Evolutionary conservation across 2,797 vertebrate species (phyloP).

Genomic region (Otolemur crassicaudatus): DNA sequence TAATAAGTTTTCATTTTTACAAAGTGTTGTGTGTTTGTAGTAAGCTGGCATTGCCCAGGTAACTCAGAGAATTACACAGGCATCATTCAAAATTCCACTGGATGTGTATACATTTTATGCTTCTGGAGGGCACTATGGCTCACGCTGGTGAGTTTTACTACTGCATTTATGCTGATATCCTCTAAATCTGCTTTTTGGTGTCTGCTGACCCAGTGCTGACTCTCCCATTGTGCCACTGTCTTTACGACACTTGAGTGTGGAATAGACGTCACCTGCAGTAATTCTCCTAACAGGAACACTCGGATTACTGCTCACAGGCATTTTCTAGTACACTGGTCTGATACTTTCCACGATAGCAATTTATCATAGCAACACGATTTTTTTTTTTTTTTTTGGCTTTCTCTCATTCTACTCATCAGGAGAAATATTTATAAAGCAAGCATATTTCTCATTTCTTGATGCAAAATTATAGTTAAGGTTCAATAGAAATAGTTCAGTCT

Average conservation of each 20-base stretch:
- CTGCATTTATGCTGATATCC: constrained; percentile 78
- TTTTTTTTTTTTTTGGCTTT: constrained; percentile 14
- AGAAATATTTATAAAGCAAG: neutral
- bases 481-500: neutral
- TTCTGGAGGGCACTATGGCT: constrained; percentile 77
- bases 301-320: constrained; percentile 36
- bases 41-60: constrained; percentile 62
- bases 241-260: constrained; percentile 49
- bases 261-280: constrained; percentile 73
- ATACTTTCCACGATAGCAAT: neutral
- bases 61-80: constrained; percentile 34
- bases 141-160: constrained; percentile 77
- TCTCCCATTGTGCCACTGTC: constrained; percentile 76
- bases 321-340: constrained; percentile 8
- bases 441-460: neutral
- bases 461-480: neutral
- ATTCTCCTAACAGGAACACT: constrained; percentile 56
- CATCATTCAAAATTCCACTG: constrained; percentile 65
- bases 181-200: constrained; percentile 75
- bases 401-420: neutral
- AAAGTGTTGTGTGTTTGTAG: constrained; percentile 41
- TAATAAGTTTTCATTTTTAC: constrained; percentile 63
- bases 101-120: constrained; percentile 58
- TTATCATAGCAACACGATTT: neutral
- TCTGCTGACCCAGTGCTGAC: constrained; percentile 80